phyloP scores from a whole-genome alignment of 2,113 vertebrate genomes.

The Tychaedon coryphoeus region DNA sequence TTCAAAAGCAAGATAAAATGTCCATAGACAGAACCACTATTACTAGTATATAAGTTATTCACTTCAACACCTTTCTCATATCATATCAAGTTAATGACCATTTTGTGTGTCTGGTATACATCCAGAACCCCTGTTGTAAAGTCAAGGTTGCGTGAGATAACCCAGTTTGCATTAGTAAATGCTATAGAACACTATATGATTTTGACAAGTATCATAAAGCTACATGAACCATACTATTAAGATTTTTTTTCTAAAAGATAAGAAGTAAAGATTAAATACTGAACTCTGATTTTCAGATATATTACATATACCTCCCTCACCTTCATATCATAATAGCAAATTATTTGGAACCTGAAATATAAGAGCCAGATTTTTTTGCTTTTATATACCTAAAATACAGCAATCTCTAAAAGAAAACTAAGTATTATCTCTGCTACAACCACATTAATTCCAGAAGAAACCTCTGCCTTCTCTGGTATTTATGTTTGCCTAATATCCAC shows the following conservation, averaged over 20 bases:
- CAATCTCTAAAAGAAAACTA: neutral
- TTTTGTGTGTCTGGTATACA: constrained; percentile 49
- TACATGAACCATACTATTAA: neutral
- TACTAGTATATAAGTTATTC: constrained; percentile 41
- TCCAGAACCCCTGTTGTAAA: constrained; percentile 9
- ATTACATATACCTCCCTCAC: neutral
- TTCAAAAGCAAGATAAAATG: constrained; percentile 37
- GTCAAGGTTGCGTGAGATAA: neutral
- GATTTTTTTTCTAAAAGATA: neutral
- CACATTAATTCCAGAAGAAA: neutral
- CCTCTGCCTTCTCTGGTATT: neutral
- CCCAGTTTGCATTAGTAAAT: neutral
- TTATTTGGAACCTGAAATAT: neutral
- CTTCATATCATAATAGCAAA: neutral
- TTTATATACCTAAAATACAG: neutral
- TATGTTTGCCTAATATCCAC: neutral
- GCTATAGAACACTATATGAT: neutral
- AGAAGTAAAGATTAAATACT: neutral
- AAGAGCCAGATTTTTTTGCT: neutral
- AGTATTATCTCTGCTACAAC: neutral
- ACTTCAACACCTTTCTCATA: constrained; percentile 55
- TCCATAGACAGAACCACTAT: neutral
- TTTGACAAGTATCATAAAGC: neutral
- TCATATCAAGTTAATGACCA: constrained; percentile 44
- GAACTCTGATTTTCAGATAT: neutral